phyloP scores from a whole-genome alignment of 2,797 vertebrate species.

The Lacerta bilineata region DNA sequence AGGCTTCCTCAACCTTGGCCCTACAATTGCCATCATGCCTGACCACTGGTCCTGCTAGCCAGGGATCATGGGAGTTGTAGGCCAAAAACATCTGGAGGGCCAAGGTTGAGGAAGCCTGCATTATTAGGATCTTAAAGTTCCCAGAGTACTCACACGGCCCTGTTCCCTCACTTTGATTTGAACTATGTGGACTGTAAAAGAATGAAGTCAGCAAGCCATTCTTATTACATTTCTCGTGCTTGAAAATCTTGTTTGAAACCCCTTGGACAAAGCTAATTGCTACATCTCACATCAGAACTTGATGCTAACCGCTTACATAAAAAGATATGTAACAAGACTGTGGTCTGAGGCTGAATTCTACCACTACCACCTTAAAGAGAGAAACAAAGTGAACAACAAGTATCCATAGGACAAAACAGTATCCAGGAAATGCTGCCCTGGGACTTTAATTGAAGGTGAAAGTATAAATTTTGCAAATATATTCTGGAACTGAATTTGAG shows the following conservation, averaged over 20 bases:
- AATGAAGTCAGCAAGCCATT: background rate
- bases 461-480: background rate
- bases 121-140: too few relatives aligned
- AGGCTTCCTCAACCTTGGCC: too few relatives aligned
- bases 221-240: too few relatives aligned
- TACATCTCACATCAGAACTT: background rate
- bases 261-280: background rate
- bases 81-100: too few relatives aligned
- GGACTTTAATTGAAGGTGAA: background rate
- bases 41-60: too few relatives aligned
- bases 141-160: background rate
- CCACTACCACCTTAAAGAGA: background rate
- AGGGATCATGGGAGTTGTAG: too few relatives aligned
- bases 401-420: background rate
- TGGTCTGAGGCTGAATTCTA: background rate
- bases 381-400: background rate
- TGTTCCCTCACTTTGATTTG: background rate
- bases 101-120: too few relatives aligned
- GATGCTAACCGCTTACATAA: background rate
- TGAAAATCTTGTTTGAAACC: background rate
- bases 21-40: too few relatives aligned
- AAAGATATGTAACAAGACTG: too few relatives aligned
- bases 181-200: background rate
- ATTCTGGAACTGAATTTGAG: background rate
- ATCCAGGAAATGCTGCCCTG: background rate